Evolutionary conservation across 2,797 vertebrate genomes (phyloP).

Genomic region (Scarus forsteni): DNA sequence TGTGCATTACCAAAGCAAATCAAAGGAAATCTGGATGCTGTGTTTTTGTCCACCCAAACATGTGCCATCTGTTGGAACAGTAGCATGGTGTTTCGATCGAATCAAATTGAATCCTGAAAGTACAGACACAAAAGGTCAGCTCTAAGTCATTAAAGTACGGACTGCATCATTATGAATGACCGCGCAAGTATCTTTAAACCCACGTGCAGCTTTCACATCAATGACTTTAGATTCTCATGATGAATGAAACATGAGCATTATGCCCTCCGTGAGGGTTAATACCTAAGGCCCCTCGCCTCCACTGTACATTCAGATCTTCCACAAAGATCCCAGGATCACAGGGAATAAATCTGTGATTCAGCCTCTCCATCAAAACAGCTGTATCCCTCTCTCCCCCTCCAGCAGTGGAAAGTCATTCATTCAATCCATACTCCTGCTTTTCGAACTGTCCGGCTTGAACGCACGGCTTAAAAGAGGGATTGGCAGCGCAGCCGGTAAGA

Average conservation of each 20-base stretch:
- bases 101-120: neutral
- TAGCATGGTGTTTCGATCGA: neutral
- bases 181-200: slow-evolving; percentile 1
- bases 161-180: neutral
- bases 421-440: slow-evolving; percentile 32
- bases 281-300: slow-evolving; percentile 9
- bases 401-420: slow-evolving; percentile 43
- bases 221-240: slow-evolving; percentile 11
- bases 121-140: neutral
- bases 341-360: slow-evolving; percentile 47
- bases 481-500: slow-evolving; percentile 41
- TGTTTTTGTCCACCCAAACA: no score
- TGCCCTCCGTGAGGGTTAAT: slow-evolving; percentile 30
- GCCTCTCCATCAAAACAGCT: slow-evolving; percentile 44
- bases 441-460: slow-evolving; percentile 39
- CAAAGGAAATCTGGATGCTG: neutral
- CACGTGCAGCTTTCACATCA: slow-evolving; percentile 10
- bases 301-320: slow-evolving; percentile 41
- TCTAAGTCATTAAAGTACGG: neutral
- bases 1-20: no score
- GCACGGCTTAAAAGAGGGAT: slow-evolving; percentile 56
- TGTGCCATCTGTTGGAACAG: neutral
- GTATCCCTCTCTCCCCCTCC: slow-evolving; percentile 12
- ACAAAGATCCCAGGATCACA: slow-evolving; percentile 42
- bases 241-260: slow-evolving; percentile 39